phyloP scores from a whole-genome alignment of 1,140 invertebrate species.

The Macrotrachela quadricornifera region DNA sequence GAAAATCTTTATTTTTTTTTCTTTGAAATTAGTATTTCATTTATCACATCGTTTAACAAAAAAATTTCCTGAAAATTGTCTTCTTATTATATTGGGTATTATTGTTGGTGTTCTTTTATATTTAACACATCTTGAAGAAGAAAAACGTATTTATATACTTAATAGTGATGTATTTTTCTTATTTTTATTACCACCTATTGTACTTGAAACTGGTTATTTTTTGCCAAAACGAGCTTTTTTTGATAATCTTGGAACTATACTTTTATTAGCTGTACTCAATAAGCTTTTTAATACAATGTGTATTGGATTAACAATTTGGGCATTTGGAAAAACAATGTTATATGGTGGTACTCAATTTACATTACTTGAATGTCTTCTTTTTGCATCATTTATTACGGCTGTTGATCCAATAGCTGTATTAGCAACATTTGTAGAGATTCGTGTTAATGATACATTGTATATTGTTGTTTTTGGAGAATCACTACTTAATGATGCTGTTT shows the following conservation, averaged over 20 bases:
- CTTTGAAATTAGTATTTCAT: too few relatives aligned
- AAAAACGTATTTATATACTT: too few relatives aligned
- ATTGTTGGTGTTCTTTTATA: slow-evolving; percentile 42
- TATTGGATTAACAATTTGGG: slow-evolving; percentile 11
- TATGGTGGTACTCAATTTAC: not conserved
- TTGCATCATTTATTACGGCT: slow-evolving; percentile 23
- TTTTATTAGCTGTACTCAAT: slow-evolving; percentile 24
- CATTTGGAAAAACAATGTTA: not conserved
- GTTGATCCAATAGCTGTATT: slow-evolving; percentile 41
- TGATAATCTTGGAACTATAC: slow-evolving; percentile 25
- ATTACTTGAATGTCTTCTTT: slow-evolving; percentile 44
- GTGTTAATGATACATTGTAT: slow-evolving; percentile 87
- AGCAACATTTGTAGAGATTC: slow-evolving; percentile 94
- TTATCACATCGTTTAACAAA: too few relatives aligned
- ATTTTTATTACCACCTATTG: slow-evolving; percentile 17
- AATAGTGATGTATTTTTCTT: not conserved
- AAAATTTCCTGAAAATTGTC: slow-evolving; percentile 54
- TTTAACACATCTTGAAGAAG: too few relatives aligned
- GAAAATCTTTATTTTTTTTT: too few relatives aligned
- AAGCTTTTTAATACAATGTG: slow-evolving; percentile 11
- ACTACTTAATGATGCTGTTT: slow-evolving; percentile 51
- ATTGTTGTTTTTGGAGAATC: slow-evolving; percentile 98
- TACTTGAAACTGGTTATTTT: slow-evolving; percentile 28
- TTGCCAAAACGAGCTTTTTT: slow-evolving; percentile 26
- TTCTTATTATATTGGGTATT: slow-evolving; percentile 80